These are phyloP conservation scores for Drosophila kanapiae DNA, from an alignment of 1,140 invertebrate species.

Conservation along the genomic window DNA sequence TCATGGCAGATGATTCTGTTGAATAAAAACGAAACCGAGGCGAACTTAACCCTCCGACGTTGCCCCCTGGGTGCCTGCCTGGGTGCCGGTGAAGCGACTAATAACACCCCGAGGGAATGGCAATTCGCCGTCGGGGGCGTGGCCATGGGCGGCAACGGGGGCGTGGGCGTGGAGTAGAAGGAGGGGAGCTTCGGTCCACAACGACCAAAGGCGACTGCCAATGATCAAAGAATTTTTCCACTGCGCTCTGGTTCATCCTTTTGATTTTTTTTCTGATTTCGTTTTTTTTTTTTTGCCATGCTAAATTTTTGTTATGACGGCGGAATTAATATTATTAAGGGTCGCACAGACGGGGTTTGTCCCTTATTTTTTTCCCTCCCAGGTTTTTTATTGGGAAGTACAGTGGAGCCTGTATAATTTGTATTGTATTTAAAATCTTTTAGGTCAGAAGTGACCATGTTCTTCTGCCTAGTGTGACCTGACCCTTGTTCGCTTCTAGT, in stretches of 20 bases:
- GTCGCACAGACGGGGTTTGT: conserved; percentile 53
- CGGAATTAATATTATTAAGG: conserved; percentile 83
- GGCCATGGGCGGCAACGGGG: conserved; percentile 16
- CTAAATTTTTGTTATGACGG: conserved; percentile 82
- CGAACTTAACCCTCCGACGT: conserved; percentile 30
- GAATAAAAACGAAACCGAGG: conserved; percentile 56
- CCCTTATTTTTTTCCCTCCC: conserved; percentile 25
- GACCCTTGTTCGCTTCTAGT: too few species aligned
- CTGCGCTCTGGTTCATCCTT: conserved; percentile 55
- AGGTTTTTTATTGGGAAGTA: conserved; percentile 6
- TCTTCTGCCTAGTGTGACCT: too few species aligned
- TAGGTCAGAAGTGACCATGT: too few species aligned
- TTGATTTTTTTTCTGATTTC: conserved; percentile 20
- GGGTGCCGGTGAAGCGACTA: conserved; percentile 70
- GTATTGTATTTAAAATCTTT: too few species aligned
- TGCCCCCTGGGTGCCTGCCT: conserved; percentile 11
- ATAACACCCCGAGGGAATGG: conserved; percentile 77
- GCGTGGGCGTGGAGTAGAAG: conserved; percentile 7
- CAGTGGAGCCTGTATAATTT: not conserved
- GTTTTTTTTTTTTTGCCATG: conserved; percentile 51
- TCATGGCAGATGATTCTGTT: conserved; percentile 67
- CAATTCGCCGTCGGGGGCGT: conserved; percentile 33
- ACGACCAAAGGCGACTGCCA: conserved; percentile 49
- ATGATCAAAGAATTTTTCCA: conserved; percentile 79
- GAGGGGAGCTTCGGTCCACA: not conserved